Percentiles rank a stretch among this genome's conserved stretches.
These are phyloP conservation scores for Glomeris maerens DNA, from an alignment of 1,140 invertebrate genomes.

Conservation along the genomic window DNA sequence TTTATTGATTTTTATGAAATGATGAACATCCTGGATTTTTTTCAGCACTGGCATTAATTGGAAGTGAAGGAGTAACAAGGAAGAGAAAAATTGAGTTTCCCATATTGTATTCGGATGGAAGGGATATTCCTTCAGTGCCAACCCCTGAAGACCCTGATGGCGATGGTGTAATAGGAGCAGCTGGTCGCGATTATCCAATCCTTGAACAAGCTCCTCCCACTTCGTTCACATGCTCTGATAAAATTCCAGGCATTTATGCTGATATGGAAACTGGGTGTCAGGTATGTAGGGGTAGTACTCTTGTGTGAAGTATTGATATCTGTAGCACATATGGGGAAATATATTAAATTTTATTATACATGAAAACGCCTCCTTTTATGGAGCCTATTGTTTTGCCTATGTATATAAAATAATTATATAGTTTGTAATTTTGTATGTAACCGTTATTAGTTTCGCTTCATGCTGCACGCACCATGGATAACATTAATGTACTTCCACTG, in stretches of 20 bases:
- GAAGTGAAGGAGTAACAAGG: too few species aligned
- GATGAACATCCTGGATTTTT: too few species aligned
- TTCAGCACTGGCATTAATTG: too few species aligned
- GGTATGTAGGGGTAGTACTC: conserved; percentile 28
- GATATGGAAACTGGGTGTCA: conserved; percentile 57
- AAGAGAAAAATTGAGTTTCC: too few species aligned
- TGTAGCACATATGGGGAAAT: background rate
- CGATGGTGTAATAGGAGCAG: conserved; percentile 8
- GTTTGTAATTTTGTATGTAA: background rate
- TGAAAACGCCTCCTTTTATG: background rate
- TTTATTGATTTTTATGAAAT: too few species aligned
- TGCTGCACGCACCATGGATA: too few species aligned
- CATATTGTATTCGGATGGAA: too few species aligned
- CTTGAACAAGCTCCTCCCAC: conserved; percentile 19
- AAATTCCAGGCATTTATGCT: conserved; percentile 53
- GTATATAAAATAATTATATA: background rate
- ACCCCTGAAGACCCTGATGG: conserved; percentile 6
- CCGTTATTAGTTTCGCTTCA: too few species aligned
- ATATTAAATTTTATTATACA: background rate
- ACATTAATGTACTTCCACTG: too few species aligned
- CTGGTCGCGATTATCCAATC: conserved; percentile 19
- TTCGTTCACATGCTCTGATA: conserved; percentile 45
- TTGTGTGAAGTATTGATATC: background rate
- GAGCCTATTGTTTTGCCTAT: background rate
- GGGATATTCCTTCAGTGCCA: background rate